phyloP scores from a whole-genome alignment of 2,888 invertebrate genomes.

The Pimpla rufipes region DNA sequence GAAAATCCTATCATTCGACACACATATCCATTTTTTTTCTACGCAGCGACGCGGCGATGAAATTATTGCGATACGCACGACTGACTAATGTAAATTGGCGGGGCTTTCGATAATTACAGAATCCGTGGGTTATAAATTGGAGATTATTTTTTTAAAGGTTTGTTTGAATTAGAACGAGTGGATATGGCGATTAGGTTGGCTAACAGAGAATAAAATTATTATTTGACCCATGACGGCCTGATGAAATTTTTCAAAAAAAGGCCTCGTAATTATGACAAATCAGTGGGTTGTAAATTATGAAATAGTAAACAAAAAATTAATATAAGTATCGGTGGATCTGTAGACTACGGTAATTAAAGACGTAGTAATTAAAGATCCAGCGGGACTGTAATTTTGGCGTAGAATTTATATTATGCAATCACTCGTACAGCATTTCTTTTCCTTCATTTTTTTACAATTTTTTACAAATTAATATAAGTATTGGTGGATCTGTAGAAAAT shows the following conservation, averaged over 20 bases:
- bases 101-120: conserved; percentile 3
- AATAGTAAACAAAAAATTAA: too few species aligned
- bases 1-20: conserved; percentile 19
- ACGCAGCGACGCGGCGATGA: neutral
- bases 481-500: too few species aligned
- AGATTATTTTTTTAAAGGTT: neutral
- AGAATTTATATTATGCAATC: too few species aligned
- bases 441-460: too few species aligned
- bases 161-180: neutral
- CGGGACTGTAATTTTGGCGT: too few species aligned
- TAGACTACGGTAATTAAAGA: too few species aligned
- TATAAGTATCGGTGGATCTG: too few species aligned
- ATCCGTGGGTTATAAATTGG: neutral
- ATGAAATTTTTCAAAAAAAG: neutral
- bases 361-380: too few species aligned
- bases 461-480: too few species aligned
- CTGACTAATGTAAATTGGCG: neutral
- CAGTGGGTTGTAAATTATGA: neutral
- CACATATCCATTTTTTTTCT: conserved; percentile 7
- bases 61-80: conserved; percentile 16
- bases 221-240: neutral
- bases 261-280: neutral
- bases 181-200: too few species aligned
- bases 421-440: too few species aligned
- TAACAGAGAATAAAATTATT: too few species aligned